A percentile compares a stretch with the other conserved stretches of the same genome.
phyloP scores from a whole-genome alignment of 2,113 vertebrate genomes.

The Hylia prasina region DNA sequence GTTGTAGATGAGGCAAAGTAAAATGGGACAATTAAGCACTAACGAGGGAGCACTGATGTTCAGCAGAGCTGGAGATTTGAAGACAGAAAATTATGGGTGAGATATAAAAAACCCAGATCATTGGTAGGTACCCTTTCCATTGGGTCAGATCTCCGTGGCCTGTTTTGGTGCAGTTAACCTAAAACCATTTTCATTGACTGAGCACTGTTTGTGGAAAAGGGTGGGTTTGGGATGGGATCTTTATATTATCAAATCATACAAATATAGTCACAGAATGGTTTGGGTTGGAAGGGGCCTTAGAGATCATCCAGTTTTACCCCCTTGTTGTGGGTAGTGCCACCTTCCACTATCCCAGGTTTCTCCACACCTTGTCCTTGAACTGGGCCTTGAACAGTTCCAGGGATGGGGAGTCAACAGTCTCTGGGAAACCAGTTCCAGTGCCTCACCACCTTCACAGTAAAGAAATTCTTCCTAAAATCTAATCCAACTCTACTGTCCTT shows the following conservation, averaged over 20 bases:
- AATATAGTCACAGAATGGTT: background rate
- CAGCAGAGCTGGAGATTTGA: background rate
- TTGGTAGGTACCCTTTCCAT: background rate
- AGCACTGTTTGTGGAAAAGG: background rate
- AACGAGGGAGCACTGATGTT: background rate
- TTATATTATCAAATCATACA: background rate
- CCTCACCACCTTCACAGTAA: background rate
- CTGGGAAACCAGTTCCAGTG: background rate
- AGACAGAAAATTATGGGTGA: background rate
- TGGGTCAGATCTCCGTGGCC: background rate
- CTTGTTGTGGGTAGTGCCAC: background rate
- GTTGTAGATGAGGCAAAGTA: background rate
- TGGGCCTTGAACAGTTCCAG: background rate
- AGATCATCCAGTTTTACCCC: background rate
- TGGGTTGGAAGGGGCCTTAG: background rate
- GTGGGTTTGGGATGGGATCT: background rate
- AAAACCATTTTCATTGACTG: rapidly evolving
- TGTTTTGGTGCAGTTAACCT: background rate
- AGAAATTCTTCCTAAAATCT: background rate
- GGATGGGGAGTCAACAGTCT: background rate
- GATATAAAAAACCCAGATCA: background rate
- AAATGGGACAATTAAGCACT: background rate
- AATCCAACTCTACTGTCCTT: background rate
- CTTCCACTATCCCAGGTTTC: background rate
- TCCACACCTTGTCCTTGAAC: background rate